phyloP scores from a whole-genome alignment of 2,113 vertebrate genomes.

The Otocyon megalotis region DNA sequence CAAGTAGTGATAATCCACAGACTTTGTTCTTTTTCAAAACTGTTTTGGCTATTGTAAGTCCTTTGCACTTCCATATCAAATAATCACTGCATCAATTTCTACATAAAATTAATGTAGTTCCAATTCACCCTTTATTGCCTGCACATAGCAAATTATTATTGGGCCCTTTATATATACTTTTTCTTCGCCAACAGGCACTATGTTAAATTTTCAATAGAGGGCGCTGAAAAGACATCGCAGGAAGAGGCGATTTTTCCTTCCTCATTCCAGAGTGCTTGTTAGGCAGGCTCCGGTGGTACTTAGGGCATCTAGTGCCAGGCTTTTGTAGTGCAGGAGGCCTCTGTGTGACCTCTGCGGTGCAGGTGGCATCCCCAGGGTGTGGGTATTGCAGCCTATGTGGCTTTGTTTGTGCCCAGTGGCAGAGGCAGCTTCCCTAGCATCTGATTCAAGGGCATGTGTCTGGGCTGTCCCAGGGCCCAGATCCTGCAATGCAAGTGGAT shows the following conservation, averaged over 20 bases:
- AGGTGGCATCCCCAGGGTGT: background rate
- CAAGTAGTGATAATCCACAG: background rate
- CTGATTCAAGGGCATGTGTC: background rate
- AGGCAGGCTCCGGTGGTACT: background rate
- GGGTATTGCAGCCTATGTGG: background rate
- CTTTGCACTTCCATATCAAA: background rate
- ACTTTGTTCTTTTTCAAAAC: background rate
- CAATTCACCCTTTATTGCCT: background rate
- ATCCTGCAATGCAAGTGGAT: background rate
- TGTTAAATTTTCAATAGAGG: constrained; percentile 34
- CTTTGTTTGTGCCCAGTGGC: background rate
- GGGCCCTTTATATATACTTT: background rate
- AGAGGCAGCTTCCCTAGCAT: background rate
- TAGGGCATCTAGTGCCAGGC: background rate
- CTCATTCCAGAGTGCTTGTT: background rate
- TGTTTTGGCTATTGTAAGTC: background rate
- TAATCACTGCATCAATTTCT: background rate
- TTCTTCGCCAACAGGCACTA: background rate
- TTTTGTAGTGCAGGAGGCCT: background rate
- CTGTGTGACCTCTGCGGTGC: background rate
- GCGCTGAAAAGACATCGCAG: background rate
- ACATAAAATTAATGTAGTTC: background rate
- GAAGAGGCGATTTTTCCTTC: background rate
- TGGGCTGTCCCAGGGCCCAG: background rate
- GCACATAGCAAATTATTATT: background rate